Conservation (phyloP, 2,797 vertebrate species). For the Chrysocyon brachyurus region DNA sequence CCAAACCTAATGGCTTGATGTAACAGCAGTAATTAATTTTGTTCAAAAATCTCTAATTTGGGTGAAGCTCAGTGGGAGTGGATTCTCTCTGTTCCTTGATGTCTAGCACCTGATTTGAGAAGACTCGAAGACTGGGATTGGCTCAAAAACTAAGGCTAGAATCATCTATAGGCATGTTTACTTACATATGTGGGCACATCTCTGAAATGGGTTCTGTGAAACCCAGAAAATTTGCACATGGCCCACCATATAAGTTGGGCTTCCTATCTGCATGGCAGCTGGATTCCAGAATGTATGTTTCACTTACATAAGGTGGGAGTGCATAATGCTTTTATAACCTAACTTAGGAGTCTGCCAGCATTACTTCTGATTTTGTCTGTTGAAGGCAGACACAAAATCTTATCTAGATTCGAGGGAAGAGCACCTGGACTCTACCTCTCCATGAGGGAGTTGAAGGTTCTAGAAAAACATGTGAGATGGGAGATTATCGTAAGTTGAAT, state of each 20-base stretch:
- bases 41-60: neutral
- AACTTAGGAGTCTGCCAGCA: neutral
- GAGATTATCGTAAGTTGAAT: neutral
- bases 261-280: neutral
- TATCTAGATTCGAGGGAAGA: neutral
- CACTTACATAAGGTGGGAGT: neutral
- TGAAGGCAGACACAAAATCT: neutral
- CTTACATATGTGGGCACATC: neutral
- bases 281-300: neutral
- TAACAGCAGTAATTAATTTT: neutral
- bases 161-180: neutral
- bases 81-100: neutral
- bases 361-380: neutral
- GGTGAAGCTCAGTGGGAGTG: neutral
- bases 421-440: neutral
- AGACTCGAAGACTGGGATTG: neutral
- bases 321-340: neutral
- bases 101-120: neutral
- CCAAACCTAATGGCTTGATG: neutral
- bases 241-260: neutral
- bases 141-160: neutral
- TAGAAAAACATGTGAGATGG: neutral
- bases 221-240: neutral
- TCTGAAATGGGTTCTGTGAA: neutral
- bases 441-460: rapidly evolving